A percentile compares a stretch with the other conserved stretches of the same genome.
Conservation (phyloP, 2,888 invertebrate genomes). For the Dexiosoma caninum region DNA sequence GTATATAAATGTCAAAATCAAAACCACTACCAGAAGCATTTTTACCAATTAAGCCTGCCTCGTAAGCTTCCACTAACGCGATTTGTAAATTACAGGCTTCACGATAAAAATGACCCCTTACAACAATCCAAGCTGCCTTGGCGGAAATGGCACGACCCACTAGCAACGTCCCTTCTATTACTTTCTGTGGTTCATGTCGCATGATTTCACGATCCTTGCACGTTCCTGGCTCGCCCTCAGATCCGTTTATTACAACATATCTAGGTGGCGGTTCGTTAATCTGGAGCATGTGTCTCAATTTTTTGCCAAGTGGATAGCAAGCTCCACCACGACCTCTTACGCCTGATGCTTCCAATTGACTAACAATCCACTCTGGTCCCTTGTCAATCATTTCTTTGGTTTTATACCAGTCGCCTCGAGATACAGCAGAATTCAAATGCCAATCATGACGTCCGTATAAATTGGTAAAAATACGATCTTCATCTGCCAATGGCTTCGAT, state of each 20-base stretch:
- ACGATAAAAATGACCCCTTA: conserved; percentile 98
- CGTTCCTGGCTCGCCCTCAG: conserved; percentile 95
- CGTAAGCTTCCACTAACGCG: conserved; percentile 96
- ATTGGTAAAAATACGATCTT: conserved; percentile 97
- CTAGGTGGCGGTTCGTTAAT: conserved; percentile 95
- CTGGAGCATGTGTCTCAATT: conserved; percentile 99
- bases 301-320: conserved; percentile 98
- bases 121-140: conserved; percentile 97
- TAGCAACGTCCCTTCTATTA: conserved; percentile 94
- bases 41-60: conserved; percentile 94
- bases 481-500: conserved; percentile 89
- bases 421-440: conserved; percentile 92
- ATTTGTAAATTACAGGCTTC: conserved; percentile 98
- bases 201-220: conserved; percentile 99
- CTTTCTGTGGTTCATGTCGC: conserved; percentile 98
- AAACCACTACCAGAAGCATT: conserved; percentile 96
- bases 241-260: conserved; percentile 97
- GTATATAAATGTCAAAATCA: conserved; percentile 97
- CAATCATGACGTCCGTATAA: conserved; percentile 98
- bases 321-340: conserved; percentile 97
- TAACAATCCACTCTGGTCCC: conserved; percentile 97
- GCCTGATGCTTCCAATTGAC: conserved; percentile 95
- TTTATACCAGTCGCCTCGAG: conserved; percentile 97
- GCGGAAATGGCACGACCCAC: conserved; percentile 97
- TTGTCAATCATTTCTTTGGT: conserved; percentile 96